Percentiles rank a stretch among this genome's conserved stretches.
Conservation (phyloP, 2,888 invertebrate genomes). For the Oxyteleia sp. region DNA sequence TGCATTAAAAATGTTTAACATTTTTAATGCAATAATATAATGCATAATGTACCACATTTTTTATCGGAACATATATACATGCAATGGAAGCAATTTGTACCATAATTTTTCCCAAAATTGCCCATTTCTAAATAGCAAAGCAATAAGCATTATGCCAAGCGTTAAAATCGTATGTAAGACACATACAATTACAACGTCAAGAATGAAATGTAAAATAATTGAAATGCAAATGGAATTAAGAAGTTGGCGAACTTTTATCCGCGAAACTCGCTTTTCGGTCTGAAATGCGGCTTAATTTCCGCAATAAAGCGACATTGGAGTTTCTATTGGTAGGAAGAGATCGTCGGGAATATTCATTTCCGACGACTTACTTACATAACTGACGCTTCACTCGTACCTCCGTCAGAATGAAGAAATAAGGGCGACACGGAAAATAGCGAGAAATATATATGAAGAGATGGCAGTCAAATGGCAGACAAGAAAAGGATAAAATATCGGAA, state of each 20-base stretch:
- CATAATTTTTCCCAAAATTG: too few species aligned
- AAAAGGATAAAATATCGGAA: conserved; percentile 46
- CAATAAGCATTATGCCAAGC: not conserved
- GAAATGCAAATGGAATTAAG: conserved; percentile 56
- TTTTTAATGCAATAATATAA: too few species aligned
- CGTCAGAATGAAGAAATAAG: conserved; percentile 71
- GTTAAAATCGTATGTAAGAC: conserved; percentile 23
- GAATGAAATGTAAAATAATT: conserved; percentile 56
- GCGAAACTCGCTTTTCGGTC: conserved; percentile 51
- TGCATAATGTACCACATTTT: too few species aligned
- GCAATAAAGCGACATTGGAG: conserved; percentile 61
- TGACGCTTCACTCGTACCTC: conserved; percentile 53
- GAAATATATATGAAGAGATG: conserved; percentile 47
- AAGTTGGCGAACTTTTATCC: conserved; percentile 56
- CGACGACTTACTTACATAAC: conserved; percentile 69
- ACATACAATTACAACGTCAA: conserved; percentile 32
- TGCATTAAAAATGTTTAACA: too few species aligned
- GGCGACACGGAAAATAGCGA: conserved; percentile 49
- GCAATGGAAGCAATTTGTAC: too few species aligned
- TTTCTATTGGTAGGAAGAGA: conserved; percentile 67
- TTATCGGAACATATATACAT: too few species aligned
- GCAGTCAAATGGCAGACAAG: conserved; percentile 42
- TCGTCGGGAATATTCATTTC: conserved; percentile 66
- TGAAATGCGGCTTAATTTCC: conserved; percentile 65
- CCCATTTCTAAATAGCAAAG: conserved; percentile 10